Evolutionary conservation across 2,113 vertebrate genomes (phyloP), one percentile per base, ranked within the genome.

Genomic region (Alosa alosa): DNA sequence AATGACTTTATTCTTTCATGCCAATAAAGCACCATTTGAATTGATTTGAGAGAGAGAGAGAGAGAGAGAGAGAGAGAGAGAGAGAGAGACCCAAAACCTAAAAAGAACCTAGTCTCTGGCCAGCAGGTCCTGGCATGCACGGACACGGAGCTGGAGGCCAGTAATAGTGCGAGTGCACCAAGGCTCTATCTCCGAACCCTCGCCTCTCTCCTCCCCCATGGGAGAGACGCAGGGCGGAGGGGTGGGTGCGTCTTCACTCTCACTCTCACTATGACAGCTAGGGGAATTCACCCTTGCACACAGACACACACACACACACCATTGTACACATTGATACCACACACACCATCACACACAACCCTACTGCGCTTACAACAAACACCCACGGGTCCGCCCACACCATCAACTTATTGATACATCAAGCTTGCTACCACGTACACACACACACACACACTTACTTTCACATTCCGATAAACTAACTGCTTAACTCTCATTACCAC

Each of bases 211-310:
- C 81, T 83, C 78, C 47, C 82, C 36, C 50, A 10, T 18, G 44
- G 31, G 57, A 72, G 82, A 64, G n/a, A 83, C 60, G 81, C n/a
- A 22, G 84, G 36, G 52, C 82, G 82, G 52, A 60, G 41, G 47
- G 84, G 86, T 88, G 85, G 88, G 90, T 83, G 81, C 81, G n/a
- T 88, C 85, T 87, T 89, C 85, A 75, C 57, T 25, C 15, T 87
- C 84, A 83, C 75, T 91, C 88, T 91, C 85, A 86, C 82, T 83
- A 90, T 91, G 89, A 91, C 41, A 46, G 36, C 45, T 47, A 64
- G 90, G 89, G 90, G 75, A 90, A 88, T 90, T 91, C 81, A 18
- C 25, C 45, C 46, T 39, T 39, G 31, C 25, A n/a, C 46, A 83
- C 60, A 87, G 88, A 60, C 57, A 86, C 39, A 60, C 44, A 83